A percentile compares a stretch with the other conserved stretches of the same genome.
These are phyloP conservation scores for Corythornis vintsioides DNA, from an alignment of 2,113 vertebrate species.

Conservation along the genomic window DNA sequence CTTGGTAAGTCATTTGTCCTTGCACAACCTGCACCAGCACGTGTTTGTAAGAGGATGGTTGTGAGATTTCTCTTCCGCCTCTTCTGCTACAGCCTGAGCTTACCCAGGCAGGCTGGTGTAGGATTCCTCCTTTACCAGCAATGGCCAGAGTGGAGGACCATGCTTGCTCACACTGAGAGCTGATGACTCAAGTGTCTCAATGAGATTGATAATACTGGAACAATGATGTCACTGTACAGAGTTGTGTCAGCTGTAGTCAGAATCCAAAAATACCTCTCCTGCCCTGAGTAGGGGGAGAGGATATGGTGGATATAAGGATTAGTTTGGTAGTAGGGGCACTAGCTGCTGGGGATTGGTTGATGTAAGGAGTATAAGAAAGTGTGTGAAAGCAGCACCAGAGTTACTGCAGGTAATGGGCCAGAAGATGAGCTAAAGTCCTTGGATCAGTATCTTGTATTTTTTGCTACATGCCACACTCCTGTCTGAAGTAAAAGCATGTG, in stretches of 20 bases:
- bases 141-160: not conserved
- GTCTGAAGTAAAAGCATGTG: not conserved
- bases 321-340: no score
- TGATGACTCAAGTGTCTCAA: not conserved
- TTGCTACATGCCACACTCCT: accelerated
- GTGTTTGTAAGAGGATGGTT: not conserved
- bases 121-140: not conserved
- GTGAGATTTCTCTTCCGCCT: not conserved
- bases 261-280: not conserved
- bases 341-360: not conserved
- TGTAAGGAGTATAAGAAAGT: not conserved
- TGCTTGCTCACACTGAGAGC: not conserved
- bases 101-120: not conserved
- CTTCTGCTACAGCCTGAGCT: not conserved
- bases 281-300: not conserved
- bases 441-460: not conserved
- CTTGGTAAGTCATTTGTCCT: not conserved
- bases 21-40: accelerated
- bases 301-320: not conserved
- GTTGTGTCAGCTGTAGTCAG: not conserved
- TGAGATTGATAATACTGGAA: not conserved
- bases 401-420: not conserved
- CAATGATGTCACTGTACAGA: not conserved
- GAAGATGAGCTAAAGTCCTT: not conserved
- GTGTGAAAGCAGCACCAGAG: not conserved